Conservation (phyloP, 2,797 vertebrate species). For the Limosa lapponica region DNA sequence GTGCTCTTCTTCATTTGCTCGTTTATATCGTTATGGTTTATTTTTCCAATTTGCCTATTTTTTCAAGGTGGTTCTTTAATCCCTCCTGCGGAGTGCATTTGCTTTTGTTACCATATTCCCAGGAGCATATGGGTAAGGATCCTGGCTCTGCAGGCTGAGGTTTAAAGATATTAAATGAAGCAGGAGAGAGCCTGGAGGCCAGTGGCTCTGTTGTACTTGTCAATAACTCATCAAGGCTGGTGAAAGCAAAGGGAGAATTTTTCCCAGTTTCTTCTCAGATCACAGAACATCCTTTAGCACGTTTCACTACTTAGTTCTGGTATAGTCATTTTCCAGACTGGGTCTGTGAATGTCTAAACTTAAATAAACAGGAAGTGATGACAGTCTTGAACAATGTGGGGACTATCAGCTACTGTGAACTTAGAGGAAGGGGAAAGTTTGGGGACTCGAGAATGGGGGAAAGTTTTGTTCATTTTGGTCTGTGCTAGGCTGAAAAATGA, state of each 20-base stretch:
- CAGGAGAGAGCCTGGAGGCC: not conserved
- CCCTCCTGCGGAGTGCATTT: not conserved
- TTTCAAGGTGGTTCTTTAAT: not conserved
- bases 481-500: not conserved
- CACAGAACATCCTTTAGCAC: not conserved
- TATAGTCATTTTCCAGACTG: not conserved
- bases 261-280: not conserved
- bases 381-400: not conserved
- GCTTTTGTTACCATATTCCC: not conserved
- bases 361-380: conserved; percentile 3
- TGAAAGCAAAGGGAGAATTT: not conserved
- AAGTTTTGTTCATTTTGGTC: not conserved
- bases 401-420: not conserved
- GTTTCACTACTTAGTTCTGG: not conserved
- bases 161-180: not conserved
- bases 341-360: not conserved
- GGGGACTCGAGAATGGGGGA: not conserved
- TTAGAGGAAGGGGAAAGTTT: not conserved
- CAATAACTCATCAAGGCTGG: not conserved
- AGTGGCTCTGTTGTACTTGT: not conserved
- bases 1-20: not conserved
- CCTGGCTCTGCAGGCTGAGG: not conserved
- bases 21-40: not conserved
- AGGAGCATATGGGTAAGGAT: not conserved
- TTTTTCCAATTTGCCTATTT: not conserved